phyloP scores from a whole-genome alignment of 2,113 vertebrate species.

The Desmodus rotundus region DNA sequence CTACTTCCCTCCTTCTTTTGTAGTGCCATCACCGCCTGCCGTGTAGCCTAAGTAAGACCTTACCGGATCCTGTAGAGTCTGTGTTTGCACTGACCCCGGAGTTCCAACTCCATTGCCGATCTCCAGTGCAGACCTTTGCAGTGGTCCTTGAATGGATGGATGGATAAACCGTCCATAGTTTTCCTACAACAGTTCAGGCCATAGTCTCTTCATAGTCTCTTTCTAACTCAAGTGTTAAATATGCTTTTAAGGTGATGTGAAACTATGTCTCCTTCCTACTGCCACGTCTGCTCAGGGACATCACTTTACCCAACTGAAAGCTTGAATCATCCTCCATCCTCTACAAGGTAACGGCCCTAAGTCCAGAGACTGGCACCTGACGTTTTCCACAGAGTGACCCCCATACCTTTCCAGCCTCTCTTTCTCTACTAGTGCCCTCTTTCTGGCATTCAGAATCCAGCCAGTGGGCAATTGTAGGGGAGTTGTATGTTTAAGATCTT shows the following conservation, averaged over 20 bases:
- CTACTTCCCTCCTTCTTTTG: neutral
- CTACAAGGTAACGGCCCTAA: neutral
- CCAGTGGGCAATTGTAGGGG: neutral
- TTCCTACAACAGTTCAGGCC: neutral
- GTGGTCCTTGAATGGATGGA: neutral
- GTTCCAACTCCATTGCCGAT: neutral
- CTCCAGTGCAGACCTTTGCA: neutral
- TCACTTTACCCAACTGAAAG: neutral
- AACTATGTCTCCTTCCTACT: neutral
- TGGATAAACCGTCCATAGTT: neutral
- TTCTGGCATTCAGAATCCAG: neutral
- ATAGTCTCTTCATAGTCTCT: neutral
- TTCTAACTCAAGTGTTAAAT: neutral
- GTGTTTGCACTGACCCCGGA: neutral
- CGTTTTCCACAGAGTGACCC: neutral
- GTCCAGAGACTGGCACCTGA: neutral
- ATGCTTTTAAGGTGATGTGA: neutral
- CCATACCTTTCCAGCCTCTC: neutral
- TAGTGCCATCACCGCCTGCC: neutral
- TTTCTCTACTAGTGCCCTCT: neutral
- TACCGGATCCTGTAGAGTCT: neutral
- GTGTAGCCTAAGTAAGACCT: neutral
- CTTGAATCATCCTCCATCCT: fast-evolving
- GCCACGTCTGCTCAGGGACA: neutral
- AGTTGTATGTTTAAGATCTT: neutral